A percentile compares a stretch with the other conserved stretches of the same genome.
Conservation (phyloP, 2,797 vertebrate species). For the Nothura maculosa region DNA sequence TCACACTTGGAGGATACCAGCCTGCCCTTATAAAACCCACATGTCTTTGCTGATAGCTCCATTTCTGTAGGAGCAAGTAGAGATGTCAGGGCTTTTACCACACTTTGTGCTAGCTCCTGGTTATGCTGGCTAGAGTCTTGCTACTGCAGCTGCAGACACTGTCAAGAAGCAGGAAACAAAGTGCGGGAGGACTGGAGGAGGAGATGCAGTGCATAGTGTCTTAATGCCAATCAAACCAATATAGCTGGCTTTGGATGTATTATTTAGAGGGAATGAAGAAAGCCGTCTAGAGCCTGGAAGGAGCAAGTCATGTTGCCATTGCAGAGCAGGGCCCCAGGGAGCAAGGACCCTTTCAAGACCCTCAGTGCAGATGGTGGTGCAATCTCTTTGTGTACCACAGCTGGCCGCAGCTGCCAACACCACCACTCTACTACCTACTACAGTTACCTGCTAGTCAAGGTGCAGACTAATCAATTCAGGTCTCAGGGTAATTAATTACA, state of each 20-base stretch:
- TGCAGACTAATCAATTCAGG: background rate
- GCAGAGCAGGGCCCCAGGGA: background rate
- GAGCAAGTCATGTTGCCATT: background rate
- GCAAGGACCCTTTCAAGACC: background rate
- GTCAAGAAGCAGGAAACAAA: background rate
- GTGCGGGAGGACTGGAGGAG: too few relatives aligned
- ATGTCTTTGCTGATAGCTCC: background rate
- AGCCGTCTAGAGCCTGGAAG: background rate
- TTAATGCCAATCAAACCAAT: background rate
- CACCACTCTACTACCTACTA: background rate
- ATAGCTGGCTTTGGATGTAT: background rate
- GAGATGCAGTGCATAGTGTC: background rate
- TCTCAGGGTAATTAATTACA: slow-evolving; percentile 41
- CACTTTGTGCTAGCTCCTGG: background rate
- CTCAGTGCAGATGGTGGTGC: accelerated
- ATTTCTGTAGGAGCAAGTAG: background rate
- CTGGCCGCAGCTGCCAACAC: background rate
- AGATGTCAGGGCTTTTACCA: background rate
- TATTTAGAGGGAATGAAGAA: background rate
- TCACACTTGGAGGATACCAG: background rate
- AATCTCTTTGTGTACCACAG: background rate
- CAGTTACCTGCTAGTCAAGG: slow-evolving; percentile 17
- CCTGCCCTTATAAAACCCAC: background rate
- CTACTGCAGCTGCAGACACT: background rate
- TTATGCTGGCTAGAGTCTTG: background rate